phyloP scores from a whole-genome alignment of 2,888 invertebrate genomes.

The Hyles lineata region DNA sequence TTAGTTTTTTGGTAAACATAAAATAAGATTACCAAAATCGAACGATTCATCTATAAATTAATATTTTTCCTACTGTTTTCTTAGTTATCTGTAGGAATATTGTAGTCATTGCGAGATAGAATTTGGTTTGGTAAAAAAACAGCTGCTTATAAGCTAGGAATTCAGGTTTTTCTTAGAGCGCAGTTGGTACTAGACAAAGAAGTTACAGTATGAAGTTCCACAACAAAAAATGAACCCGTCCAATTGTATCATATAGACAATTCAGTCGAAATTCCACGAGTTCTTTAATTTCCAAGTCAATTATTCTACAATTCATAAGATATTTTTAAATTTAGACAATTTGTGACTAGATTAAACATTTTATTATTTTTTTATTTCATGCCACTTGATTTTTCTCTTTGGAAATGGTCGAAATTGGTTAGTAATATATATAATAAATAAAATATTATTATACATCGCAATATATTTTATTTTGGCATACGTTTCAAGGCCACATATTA shows the following conservation, averaged over 20 bases:
- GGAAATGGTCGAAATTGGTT: background rate
- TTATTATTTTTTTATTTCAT: background rate
- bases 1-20: too few species aligned
- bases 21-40: background rate
- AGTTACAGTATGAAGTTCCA: background rate
- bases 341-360: conserved; percentile 3
- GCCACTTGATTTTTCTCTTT: background rate
- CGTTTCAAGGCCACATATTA: background rate
- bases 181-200: background rate
- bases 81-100: too few species aligned
- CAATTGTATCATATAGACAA: conserved; percentile 37
- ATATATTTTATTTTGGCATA: background rate
- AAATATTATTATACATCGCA: background rate
- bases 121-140: too few species aligned
- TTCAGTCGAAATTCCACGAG: conserved; percentile 49
- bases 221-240: conserved; percentile 22
- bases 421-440: too few species aligned
- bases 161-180: too few species aligned
- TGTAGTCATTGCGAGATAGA: too few species aligned
- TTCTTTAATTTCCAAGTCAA: conserved; percentile 37
- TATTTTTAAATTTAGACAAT: conserved; percentile 41
- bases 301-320: conserved; percentile 61
- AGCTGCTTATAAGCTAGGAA: too few species aligned
- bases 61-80: too few species aligned
- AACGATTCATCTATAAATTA: background rate